Base-by-base conservation (phyloP, 2,797 vertebrate species). In the Dipus sagitta region DNA sequence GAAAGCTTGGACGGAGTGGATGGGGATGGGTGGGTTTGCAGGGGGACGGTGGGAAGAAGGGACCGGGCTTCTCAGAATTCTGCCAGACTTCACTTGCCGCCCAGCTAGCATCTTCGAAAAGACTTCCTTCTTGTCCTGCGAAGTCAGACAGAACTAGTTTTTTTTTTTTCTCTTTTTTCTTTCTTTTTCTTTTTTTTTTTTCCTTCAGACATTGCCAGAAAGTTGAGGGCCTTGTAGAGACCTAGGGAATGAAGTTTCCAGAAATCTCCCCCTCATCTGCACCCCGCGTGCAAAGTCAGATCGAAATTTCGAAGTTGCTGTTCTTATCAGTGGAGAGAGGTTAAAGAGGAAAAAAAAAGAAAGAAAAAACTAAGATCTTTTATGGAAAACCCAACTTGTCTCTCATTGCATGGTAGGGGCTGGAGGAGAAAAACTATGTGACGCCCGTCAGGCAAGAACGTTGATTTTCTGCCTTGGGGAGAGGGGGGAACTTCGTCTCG, bases 371-470 rank as follows among this genome's bases (percentile, higher is more conserved):
- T 93, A 94, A 95, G 32, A 24, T 92, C 94, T 93, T 97, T 97
- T 95, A 89, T 21, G 15, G 83, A 90, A 95, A 97, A 95, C 76
- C 90, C 96, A 95, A 28, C 96, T 97, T 77, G 83, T 93, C 60
- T 86, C 87, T 83, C 96, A 88, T 94, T 77, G 81, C 71, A 7
- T 97, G 96, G 96, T 95, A 94, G 97, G 96, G 80, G 93, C 96
- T 96, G 91, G 52, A 87, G 93, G 91, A 92, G 93, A 70, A 96
- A 97, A 58, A 97, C 92, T 96, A 97, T 94, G 93, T 86, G 95
- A 97, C 97, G 86, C 95, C 95, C 96, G 97, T 86, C 74, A 86
- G 95, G 97, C 94, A 97, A 96, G 97, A 98, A 98, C 98, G 97
- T 97, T 96, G 93, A 87, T 84, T 97, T 97, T 97, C 98, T 97